These are phyloP conservation scores for Penelope pileata DNA, from an alignment of 2,113 vertebrate species.

Conservation along the genomic window DNA sequence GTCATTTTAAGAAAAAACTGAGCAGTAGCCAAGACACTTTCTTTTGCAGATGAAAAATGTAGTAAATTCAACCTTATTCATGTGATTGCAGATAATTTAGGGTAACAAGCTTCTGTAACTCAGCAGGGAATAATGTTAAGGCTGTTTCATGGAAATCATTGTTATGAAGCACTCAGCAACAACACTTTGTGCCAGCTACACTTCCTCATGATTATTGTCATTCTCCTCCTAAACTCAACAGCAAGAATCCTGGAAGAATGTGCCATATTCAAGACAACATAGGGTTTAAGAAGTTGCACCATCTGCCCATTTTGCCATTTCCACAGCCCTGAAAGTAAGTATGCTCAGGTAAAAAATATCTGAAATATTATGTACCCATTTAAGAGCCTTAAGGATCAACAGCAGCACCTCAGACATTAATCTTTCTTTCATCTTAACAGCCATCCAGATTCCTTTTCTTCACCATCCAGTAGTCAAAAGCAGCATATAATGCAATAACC, in stretches of 20 bases:
- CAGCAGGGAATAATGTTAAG: neutral
- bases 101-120: constrained; percentile 16
- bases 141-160: neutral
- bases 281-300: neutral
- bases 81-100: constrained; percentile 42
- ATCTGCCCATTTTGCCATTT: neutral
- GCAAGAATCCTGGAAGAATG: neutral
- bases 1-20: neutral
- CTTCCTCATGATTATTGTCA: neutral
- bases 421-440: neutral
- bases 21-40: neutral
- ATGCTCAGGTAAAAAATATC: neutral
- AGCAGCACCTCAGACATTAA: neutral
- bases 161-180: neutral
- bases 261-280: neutral
- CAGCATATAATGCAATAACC: neutral
- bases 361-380: neutral
- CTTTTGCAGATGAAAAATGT: constrained; percentile 31
- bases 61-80: neutral
- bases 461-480: neutral
- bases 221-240: neutral
- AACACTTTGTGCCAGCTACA: neutral
- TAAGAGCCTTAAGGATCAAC: neutral
- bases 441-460: neutral
- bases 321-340: neutral